Evolutionary conservation across 2,888 invertebrate species (phyloP).

Genomic region (Hirudinaria manillensis): DNA sequence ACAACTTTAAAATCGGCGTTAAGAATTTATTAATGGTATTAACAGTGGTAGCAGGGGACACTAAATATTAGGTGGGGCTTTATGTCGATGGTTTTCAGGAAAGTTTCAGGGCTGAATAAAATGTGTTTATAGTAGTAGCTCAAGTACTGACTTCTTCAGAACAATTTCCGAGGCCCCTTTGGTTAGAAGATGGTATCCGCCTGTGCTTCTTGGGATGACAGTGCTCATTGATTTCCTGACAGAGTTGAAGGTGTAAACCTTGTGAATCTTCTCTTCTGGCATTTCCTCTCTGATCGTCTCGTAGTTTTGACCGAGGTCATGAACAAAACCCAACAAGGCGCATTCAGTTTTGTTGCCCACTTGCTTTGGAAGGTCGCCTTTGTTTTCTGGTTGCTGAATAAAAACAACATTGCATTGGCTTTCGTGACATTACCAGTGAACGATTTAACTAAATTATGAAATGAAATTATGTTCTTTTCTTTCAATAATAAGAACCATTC

Average conservation of each 20-base stretch:
- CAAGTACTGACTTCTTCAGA: slow-evolving; percentile 76
- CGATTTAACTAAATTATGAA: neutral
- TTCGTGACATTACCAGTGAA: neutral
- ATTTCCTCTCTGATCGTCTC: slow-evolving; percentile 81
- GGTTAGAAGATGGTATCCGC: slow-evolving; percentile 84
- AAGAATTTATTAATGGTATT: neutral
- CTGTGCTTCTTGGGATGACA: slow-evolving; percentile 72
- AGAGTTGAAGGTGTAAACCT: slow-evolving; percentile 83
- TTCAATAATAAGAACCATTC: neutral
- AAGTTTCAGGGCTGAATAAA: neutral
- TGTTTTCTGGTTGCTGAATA: slow-evolving; percentile 43
- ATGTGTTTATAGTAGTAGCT: neutral
- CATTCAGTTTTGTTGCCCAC: slow-evolving; percentile 99
- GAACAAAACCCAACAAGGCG: slow-evolving; percentile 86
- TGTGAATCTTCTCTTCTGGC: slow-evolving; percentile 83
- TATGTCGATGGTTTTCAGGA: neutral
- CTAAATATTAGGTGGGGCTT: neutral
- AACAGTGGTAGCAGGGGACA: neutral
- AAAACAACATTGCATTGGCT: neutral
- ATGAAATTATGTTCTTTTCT: neutral
- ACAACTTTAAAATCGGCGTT: too few species aligned
- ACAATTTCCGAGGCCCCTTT: slow-evolving; percentile 99
- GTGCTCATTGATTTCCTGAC: slow-evolving; percentile 98
- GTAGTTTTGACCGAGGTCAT: slow-evolving; percentile 80
- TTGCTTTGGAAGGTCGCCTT: slow-evolving; percentile 62